phyloP scores from a whole-genome alignment of 1,140 invertebrate genomes.

The Hyles vespertilio region DNA sequence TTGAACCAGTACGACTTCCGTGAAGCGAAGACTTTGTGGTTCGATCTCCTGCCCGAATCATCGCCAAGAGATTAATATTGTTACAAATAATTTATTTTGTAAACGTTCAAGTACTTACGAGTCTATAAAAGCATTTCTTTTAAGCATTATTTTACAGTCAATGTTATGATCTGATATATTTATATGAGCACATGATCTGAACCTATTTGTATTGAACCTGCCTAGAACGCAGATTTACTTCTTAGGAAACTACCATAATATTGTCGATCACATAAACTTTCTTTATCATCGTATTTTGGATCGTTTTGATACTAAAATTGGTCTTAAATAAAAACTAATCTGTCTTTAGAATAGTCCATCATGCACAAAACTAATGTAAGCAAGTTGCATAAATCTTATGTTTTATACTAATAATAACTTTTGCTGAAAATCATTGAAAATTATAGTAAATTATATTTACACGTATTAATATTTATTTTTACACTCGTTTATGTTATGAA shows the following conservation, averaged over 20 bases:
- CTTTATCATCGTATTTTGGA: too few relatives aligned
- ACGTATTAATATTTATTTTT: conserved; percentile 6
- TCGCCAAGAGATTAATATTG: conserved; percentile 49
- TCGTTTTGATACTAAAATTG: too few relatives aligned
- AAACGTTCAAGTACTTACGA: conserved; percentile 23
- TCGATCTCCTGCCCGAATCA: conserved; percentile 81
- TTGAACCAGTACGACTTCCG: conserved; percentile 80
- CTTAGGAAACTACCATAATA: too few relatives aligned
- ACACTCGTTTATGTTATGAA: conserved; percentile 12
- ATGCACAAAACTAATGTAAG: too few relatives aligned
- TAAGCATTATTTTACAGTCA: neutral
- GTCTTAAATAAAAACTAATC: too few relatives aligned
- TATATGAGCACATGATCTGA: conserved; percentile 3
- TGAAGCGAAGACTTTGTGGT: conserved; percentile 82
- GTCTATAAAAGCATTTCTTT: conserved; percentile 12
- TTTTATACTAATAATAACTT: neutral
- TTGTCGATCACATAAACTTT: too few relatives aligned
- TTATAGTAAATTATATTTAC: conserved; percentile 11
- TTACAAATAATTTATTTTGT: neutral
- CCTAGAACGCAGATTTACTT: neutral
- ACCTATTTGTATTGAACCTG: neutral
- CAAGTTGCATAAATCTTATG: too few relatives aligned
- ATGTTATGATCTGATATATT: conserved; percentile 8
- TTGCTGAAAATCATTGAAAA: neutral
- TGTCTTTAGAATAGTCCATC: too few relatives aligned